Evolutionary conservation across 2,888 invertebrate species (phyloP), one percentile per base, ranked within the genome.

Genomic region (Sturmia bella): DNA sequence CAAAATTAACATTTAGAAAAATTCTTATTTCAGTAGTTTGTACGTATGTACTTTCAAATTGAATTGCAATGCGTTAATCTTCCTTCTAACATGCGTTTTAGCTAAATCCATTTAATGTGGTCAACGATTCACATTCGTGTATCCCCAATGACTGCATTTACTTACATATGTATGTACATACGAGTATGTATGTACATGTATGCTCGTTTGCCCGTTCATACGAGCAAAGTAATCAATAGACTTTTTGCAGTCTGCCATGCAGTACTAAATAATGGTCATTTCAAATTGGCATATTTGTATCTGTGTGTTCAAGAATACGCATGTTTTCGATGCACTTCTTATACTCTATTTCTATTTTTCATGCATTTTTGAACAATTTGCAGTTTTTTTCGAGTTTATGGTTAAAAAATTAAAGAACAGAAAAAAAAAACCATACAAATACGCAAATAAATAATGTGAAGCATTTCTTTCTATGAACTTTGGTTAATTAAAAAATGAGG

Each of bases 351-450:
- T 78, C 78, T 59, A 72, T 73, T 78, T 78, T 72, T 78, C 72
- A 78, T 78, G 78, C 78, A 78, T 78, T 78, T 78, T 78, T 78
- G 72, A 78, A 73, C 78, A 78, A 78, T 78, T 78, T 78, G 64
- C 64, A 24, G 59, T 64, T 64, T 50, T 73, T 74, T 61, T 75
- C 21, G 72, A 72, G 64, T 73, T 59, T 78, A 59, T 66, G 57
- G 72, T 72, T 59, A 72, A 73, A 77, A 64, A 64, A 70, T 24
- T 11, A 56, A 41, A 32, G 3, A 32, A 32, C 3, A 9, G 1
- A 56, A 17, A 19, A 50, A 57, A 39, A 50, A 37, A 21, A 50
- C 50, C 41, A 48, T 39, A 27, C n/a, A 63, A 63, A 56, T 68
- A 76, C 19, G 57, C 54, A 59, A 32, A 59, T 64, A 78, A 78